Evolutionary conservation across 2,888 invertebrate species (phyloP).

Genomic region (Hirtodrosophila duncani): DNA sequence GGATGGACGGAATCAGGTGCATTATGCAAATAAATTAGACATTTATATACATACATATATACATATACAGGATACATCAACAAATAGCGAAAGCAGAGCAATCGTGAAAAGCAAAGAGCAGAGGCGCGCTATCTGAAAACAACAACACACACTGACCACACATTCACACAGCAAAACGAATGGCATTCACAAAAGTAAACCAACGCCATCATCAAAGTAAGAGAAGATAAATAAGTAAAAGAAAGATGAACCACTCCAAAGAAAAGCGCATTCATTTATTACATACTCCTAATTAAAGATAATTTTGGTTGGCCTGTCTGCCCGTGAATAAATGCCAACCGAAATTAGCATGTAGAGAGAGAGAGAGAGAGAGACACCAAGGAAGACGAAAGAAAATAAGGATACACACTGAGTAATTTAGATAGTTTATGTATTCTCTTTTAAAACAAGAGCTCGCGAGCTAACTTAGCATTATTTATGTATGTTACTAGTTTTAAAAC

Average conservation of each 20-base stretch:
- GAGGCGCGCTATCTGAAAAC: constrained; percentile 39
- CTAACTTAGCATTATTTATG: constrained; percentile 60
- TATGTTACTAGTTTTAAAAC: constrained; percentile 56
- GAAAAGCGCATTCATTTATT: constrained; percentile 62
- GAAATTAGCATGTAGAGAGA: constrained; percentile 18
- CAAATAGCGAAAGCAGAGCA: neutral
- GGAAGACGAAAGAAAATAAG: constrained; percentile 13
- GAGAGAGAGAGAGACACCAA: constrained; percentile 1
- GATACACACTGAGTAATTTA: constrained; percentile 15
- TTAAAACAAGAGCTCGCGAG: constrained; percentile 23
- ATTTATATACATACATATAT: constrained; percentile 7
- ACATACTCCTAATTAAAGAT: constrained; percentile 34
- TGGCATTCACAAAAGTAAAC: neutral
- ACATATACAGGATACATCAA: too few species aligned
- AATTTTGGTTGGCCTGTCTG: constrained; percentile 16
- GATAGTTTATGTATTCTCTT: constrained; percentile 38
- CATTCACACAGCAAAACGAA: neutral
- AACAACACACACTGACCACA: neutral
- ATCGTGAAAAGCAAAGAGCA: constrained; percentile 15
- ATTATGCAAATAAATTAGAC: neutral
- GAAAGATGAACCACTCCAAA: constrained; percentile 54
- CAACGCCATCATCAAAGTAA: neutral
- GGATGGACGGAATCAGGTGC: constrained; percentile 5
- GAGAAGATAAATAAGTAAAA: constrained; percentile 2
- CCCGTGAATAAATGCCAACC: constrained; percentile 8